These are phyloP conservation scores for Eospalax fontanierii DNA, from an alignment of 2,797 vertebrate genomes.

Conservation along the genomic window DNA sequence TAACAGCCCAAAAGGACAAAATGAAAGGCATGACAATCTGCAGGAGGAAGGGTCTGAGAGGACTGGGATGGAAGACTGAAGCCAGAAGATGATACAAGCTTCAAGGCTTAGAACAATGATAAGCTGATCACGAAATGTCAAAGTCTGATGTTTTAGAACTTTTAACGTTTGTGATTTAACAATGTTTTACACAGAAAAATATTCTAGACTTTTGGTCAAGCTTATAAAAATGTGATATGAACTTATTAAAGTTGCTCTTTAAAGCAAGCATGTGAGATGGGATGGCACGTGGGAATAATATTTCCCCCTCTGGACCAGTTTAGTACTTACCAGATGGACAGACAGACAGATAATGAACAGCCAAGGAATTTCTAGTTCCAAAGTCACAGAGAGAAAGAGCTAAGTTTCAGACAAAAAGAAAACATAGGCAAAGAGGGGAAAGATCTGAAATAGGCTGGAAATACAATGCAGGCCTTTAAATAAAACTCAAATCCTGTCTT, in stretches of 20 bases:
- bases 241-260: slow-evolving; percentile 8
- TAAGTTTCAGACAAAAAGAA: background rate
- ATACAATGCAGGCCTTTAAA: background rate
- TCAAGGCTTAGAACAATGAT: no score
- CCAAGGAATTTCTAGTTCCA: slow-evolving; percentile 13
- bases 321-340: background rate
- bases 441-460: background rate
- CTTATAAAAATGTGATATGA: background rate
- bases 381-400: background rate
- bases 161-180: slow-evolving; percentile 36
- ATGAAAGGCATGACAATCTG: background rate
- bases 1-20: background rate
- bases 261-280: background rate
- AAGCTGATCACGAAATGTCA: background rate
- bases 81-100: background rate
- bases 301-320: slow-evolving; percentile 8
- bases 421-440: background rate
- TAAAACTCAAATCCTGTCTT: background rate
- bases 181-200: slow-evolving; percentile 23
- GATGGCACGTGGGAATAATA: background rate
- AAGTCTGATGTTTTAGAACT: background rate
- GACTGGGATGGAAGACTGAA: background rate
- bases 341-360: slow-evolving; percentile 30
- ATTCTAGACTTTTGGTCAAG: slow-evolving; percentile 43
- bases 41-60: background rate